Percentiles rank a stretch among this genome's conserved stretches.
Conservation (phyloP, 2,113 vertebrate genomes). For the Irena cyanogastra region DNA sequence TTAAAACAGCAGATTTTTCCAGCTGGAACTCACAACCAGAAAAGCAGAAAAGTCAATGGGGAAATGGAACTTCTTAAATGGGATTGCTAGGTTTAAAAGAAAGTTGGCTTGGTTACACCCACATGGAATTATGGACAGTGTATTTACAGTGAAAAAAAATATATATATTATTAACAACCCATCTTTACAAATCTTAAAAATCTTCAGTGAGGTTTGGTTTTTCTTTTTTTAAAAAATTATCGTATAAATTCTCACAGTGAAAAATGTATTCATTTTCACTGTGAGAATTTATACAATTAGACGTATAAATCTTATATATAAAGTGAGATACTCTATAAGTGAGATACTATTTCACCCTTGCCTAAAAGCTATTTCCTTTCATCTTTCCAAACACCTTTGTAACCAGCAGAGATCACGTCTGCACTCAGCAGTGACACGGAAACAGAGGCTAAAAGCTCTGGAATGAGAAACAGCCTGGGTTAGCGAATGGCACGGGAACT, state of each 20-base stretch:
- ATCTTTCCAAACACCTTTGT: background rate
- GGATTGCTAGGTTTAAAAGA: background rate
- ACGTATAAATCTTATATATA: no score
- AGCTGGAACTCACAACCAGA: background rate
- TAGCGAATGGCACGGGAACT: background rate
- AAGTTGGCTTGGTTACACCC: background rate
- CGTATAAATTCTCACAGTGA: background rate
- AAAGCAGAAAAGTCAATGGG: background rate
- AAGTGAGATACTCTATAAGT: no score
- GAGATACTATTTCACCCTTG: background rate
- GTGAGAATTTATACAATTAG: no score
- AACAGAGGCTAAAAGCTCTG: constrained; percentile 29
- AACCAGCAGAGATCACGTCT: background rate
- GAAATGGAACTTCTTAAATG: background rate
- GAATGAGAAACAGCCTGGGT: background rate
- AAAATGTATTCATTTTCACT: rapidly evolving
- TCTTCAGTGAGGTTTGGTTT: rapidly evolving
- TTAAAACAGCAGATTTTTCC: background rate
- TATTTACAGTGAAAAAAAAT: background rate
- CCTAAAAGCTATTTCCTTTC: background rate
- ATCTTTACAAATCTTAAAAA: background rate
- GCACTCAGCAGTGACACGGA: background rate
- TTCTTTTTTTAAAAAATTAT: background rate
- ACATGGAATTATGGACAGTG: background rate
- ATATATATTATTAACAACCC: background rate